These are phyloP conservation scores for Ormyrus rosae DNA, from an alignment of 2,888 invertebrate genomes.

Conservation along the genomic window DNA sequence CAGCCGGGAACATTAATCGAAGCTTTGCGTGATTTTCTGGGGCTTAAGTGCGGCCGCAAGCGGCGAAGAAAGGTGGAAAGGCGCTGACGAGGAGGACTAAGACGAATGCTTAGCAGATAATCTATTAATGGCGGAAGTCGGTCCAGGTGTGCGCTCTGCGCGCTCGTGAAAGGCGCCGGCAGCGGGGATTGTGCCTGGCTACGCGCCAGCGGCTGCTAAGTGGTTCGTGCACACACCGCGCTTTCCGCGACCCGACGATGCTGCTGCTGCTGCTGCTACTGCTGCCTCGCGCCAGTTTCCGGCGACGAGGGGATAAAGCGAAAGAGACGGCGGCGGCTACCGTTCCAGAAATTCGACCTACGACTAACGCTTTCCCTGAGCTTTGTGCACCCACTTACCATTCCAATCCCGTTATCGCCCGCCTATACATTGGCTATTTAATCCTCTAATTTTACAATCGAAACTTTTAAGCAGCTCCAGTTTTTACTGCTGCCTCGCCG, in stretches of 20 bases:
- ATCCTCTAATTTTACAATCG: too few species aligned
- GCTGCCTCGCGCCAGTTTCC: too few species aligned
- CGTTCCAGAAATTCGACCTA: too few species aligned
- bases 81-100: conserved; percentile 54
- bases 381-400: too few species aligned
- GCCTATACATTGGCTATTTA: too few species aligned
- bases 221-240: conserved; percentile 60
- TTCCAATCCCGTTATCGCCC: too few species aligned
- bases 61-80: conserved; percentile 35
- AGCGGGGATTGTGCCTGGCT: conserved; percentile 70
- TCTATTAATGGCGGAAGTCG: conserved; percentile 67
- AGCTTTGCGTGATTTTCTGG: conserved; percentile 4
- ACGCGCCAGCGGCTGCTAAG: conserved; percentile 65
- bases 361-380: too few species aligned
- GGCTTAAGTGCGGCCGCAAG: background rate
- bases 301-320: too few species aligned
- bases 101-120: conserved; percentile 63
- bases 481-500: too few species aligned
- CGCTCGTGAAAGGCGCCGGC: conserved; percentile 60
- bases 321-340: too few species aligned
- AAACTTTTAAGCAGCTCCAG: too few species aligned
- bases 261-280: too few species aligned
- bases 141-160: conserved; percentile 65
- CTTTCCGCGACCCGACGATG: background rate
- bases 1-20: background rate